These are phyloP conservation scores for Ochropleura leucogaster DNA, from an alignment of 2,888 invertebrate genomes.

Conservation along the genomic window DNA sequence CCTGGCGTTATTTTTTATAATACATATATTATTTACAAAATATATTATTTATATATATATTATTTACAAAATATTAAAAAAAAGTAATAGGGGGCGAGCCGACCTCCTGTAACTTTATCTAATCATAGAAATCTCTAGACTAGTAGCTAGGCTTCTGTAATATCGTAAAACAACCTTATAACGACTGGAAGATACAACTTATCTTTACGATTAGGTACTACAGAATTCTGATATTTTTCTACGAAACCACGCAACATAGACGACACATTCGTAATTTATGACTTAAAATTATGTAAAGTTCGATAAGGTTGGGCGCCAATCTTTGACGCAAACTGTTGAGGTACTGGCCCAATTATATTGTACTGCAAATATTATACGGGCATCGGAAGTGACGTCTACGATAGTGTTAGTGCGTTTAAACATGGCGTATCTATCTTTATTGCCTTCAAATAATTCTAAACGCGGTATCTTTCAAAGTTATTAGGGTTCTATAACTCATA, in stretches of 20 bases:
- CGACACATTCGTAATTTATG: slow-evolving; percentile 31
- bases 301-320: slow-evolving; percentile 51
- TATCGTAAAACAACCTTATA: neutral
- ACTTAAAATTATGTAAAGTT: slow-evolving; percentile 47
- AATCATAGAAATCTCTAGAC: slow-evolving; percentile 1
- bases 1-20: no score
- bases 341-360: slow-evolving; percentile 38
- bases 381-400: slow-evolving; percentile 63
- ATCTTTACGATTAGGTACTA: slow-evolving; percentile 40
- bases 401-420: slow-evolving; percentile 27
- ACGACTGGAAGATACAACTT: slow-evolving; percentile 15
- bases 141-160: slow-evolving; percentile 1
- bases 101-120: no score
- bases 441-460: neutral
- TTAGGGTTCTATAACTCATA: no score
- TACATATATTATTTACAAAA: no score
- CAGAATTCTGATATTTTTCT: slow-evolving; percentile 26
- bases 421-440: slow-evolving; percentile 24
- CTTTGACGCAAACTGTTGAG: slow-evolving; percentile 1
- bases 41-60: no score
- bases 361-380: slow-evolving; percentile 55
- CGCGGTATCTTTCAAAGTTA: neutral
- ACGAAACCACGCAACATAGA: slow-evolving; percentile 3
- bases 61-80: no score
- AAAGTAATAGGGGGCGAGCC: no score